Percentiles rank a stretch among this genome's conserved stretches.
phyloP scores from a whole-genome alignment of 2,113 vertebrate species.

The Tyto alba region DNA sequence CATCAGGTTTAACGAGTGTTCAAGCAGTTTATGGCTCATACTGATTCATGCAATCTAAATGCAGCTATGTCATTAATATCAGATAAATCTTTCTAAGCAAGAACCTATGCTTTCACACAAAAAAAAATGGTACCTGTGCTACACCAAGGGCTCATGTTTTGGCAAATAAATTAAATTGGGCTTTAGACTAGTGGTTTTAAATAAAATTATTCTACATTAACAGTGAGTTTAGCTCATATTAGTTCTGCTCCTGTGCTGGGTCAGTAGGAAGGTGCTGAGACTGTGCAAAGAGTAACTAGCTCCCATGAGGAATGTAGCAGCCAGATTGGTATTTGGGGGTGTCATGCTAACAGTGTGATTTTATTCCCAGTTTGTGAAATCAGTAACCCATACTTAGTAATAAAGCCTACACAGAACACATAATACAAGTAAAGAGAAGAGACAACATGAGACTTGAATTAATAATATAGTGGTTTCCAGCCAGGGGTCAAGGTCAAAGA shows the following conservation, averaged over 20 bases:
- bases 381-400: background rate
- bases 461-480: background rate
- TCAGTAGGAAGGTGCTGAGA: background rate
- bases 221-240: background rate
- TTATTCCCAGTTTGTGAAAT: background rate
- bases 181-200: background rate
- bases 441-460: background rate
- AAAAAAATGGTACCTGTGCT: background rate
- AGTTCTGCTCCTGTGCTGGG: background rate
- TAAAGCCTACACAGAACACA: background rate
- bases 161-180: background rate
- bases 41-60: slow-evolving; percentile 40
- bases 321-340: background rate
- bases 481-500: background rate
- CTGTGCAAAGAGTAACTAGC: background rate
- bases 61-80: slow-evolving; percentile 27
- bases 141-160: background rate
- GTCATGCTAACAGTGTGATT: background rate
- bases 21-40: slow-evolving; percentile 46
- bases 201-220: background rate
- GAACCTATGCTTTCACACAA: background rate
- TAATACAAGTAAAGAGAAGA: background rate
- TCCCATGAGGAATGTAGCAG: background rate
- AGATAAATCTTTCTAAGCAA: slow-evolving; percentile 36
- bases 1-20: slow-evolving; percentile 44